These are phyloP conservation scores for Mustela nigripes DNA, from an alignment of 2,113 vertebrate species.

Conservation along the genomic window DNA sequence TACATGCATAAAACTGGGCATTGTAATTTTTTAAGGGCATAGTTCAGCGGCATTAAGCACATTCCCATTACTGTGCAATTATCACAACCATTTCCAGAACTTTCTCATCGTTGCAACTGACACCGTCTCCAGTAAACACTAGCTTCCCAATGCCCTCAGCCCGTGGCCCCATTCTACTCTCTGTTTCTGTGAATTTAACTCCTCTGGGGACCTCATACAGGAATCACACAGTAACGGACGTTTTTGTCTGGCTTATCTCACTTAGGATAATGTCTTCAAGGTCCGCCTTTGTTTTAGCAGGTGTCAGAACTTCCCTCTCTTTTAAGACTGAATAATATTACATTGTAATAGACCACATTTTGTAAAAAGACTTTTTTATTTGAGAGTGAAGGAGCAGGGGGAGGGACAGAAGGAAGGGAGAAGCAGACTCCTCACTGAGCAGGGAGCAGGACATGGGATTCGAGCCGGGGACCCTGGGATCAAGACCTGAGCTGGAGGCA, in stretches of 20 bases:
- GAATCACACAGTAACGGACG: rapidly evolving
- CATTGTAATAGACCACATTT: rapidly evolving
- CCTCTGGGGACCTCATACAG: rapidly evolving
- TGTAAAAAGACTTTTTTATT: not conserved
- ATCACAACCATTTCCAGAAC: not conserved
- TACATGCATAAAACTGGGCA: not conserved
- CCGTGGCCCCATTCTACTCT: rapidly evolving
- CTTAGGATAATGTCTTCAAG: rapidly evolving
- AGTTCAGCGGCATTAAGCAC: rapidly evolving
- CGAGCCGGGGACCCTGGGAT: not conserved
- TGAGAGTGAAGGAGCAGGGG: not conserved
- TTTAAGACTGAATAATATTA: too few relatives aligned
- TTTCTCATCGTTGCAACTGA: not conserved
- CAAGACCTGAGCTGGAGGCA: not conserved
- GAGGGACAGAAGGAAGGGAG: not conserved
- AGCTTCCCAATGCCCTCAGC: not conserved
- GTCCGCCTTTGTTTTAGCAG: rapidly evolving
- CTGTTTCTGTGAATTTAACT: not conserved
- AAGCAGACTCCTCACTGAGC: not conserved
- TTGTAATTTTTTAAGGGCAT: not conserved
- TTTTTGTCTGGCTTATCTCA: not conserved
- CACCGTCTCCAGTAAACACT: not conserved
- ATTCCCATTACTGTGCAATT: rapidly evolving
- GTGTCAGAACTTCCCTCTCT: not conserved
- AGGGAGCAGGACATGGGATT: not conserved